Evolutionary conservation across 2,888 invertebrate genomes (phyloP).

Genomic region (Gymnoscelis rufifasciata): DNA sequence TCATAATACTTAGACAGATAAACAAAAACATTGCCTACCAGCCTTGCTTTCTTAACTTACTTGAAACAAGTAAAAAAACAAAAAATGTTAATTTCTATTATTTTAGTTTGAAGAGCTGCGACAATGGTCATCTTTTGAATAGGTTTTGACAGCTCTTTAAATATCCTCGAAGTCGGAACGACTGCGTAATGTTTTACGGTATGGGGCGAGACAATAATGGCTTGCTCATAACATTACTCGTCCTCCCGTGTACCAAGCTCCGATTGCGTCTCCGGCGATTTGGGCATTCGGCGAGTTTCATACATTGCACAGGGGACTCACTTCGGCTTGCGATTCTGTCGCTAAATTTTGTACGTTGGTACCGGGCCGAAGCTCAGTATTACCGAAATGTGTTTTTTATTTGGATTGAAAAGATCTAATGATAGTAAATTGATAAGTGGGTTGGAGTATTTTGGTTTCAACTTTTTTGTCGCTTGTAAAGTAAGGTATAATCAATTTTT

Average conservation of each 20-base stretch:
- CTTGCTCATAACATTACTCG: constrained; percentile 80
- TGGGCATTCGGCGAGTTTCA: constrained; percentile 35
- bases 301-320: constrained; percentile 6
- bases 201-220: constrained; percentile 80
- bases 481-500: too few relatives aligned
- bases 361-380: constrained; percentile 53
- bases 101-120: too few relatives aligned
- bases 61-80: too few relatives aligned
- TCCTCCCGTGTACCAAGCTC: constrained; percentile 65
- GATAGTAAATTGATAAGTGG: constrained; percentile 48
- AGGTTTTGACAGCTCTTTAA: constrained; percentile 63
- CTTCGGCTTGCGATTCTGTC: constrained; percentile 15
- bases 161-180: constrained; percentile 58
- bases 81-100: too few relatives aligned
- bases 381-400: constrained; percentile 51
- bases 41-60: too few relatives aligned
- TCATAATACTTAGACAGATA: too few relatives aligned
- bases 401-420: constrained; percentile 53
- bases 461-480: too few relatives aligned
- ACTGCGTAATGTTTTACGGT: constrained; percentile 79
- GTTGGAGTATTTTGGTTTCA: constrained; percentile 31
- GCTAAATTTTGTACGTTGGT: constrained; percentile 38
- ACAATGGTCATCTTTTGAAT: constrained; percentile 27
- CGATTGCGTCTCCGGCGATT: constrained; percentile 49
- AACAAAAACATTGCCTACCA: too few relatives aligned